These are phyloP conservation scores for Nomada ferruginata DNA, from an alignment of 2,888 invertebrate genomes.

Conservation along the genomic window DNA sequence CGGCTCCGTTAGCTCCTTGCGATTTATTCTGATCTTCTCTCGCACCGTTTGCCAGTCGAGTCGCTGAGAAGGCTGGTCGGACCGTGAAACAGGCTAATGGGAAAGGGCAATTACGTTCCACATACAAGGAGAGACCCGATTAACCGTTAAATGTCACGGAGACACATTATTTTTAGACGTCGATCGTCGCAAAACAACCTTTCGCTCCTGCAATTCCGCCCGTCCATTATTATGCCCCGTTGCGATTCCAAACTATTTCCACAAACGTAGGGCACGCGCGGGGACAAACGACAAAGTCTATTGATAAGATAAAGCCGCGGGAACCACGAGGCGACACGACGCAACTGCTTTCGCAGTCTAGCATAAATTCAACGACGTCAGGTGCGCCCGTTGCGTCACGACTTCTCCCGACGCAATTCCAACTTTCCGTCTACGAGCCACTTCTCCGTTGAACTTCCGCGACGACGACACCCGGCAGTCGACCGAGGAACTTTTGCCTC, in stretches of 20 bases:
- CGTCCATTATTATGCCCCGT: no score
- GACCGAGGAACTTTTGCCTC: conserved; percentile 1
- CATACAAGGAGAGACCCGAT: conserved; percentile 55
- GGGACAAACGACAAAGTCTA: no score
- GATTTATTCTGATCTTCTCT: conserved; percentile 53
- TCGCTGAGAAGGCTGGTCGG: conserved; percentile 42
- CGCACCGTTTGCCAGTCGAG: conserved; percentile 43
- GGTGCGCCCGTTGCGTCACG: background rate
- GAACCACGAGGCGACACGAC: no score
- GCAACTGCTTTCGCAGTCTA: no score
- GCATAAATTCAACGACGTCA: background rate
- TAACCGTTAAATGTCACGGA: conserved; percentile 68
- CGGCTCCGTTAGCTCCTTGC: conserved; percentile 14
- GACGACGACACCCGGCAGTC: background rate
- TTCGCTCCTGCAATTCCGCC: background rate
- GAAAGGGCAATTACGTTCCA: conserved; percentile 66
- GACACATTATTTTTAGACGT: conserved; percentile 62
- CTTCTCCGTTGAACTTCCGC: conserved; percentile 19
- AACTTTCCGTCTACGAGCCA: conserved; percentile 10
- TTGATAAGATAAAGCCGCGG: no score
- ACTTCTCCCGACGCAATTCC: background rate
- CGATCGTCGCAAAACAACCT: conserved; percentile 26
- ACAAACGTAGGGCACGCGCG: no score
- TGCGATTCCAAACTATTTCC: no score
- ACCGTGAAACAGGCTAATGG: conserved; percentile 67